Conservation (phyloP, 2,113 vertebrate species). For the Cisticola juncidis region DNA sequence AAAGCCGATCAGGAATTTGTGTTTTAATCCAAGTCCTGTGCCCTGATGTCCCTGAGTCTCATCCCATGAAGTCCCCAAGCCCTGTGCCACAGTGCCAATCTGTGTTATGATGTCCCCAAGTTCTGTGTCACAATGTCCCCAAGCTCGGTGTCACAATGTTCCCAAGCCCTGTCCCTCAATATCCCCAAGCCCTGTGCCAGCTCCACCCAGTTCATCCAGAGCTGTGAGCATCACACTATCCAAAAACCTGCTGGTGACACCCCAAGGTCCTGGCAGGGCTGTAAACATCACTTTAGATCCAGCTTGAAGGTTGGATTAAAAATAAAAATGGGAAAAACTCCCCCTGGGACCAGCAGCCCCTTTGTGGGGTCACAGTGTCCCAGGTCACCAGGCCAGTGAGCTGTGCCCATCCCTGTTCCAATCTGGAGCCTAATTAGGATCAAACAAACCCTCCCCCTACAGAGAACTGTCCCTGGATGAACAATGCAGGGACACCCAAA, state of each 20-base stretch:
- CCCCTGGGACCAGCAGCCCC: background rate
- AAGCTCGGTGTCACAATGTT: no score
- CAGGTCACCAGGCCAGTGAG: background rate
- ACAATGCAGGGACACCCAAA: constrained; percentile 35
- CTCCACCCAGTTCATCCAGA: background rate
- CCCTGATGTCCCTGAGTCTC: background rate
- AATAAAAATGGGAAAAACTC: background rate
- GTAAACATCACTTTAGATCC: constrained; percentile 28
- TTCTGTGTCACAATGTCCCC: fast-evolving
- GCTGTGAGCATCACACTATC: background rate
- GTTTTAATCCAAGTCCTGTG: constrained; percentile 84
- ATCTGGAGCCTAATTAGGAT: constrained; percentile 57
- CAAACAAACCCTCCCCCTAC: constrained; percentile 30
- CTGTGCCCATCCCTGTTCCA: constrained; percentile 21
- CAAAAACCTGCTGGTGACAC: background rate
- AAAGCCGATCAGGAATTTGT: constrained; percentile 85
- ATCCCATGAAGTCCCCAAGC: constrained; percentile 48
- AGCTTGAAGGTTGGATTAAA: constrained; percentile 34
- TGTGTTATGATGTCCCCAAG: no score
- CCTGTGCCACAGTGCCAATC: background rate
- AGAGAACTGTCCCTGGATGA: constrained; percentile 8
- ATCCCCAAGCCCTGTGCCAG: background rate
- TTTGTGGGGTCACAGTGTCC: background rate
- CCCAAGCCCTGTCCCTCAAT: fast-evolving
- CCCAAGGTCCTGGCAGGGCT: constrained; percentile 27